phyloP scores from a whole-genome alignment of 1,140 invertebrate genomes.

The Magallana gigas region DNA sequence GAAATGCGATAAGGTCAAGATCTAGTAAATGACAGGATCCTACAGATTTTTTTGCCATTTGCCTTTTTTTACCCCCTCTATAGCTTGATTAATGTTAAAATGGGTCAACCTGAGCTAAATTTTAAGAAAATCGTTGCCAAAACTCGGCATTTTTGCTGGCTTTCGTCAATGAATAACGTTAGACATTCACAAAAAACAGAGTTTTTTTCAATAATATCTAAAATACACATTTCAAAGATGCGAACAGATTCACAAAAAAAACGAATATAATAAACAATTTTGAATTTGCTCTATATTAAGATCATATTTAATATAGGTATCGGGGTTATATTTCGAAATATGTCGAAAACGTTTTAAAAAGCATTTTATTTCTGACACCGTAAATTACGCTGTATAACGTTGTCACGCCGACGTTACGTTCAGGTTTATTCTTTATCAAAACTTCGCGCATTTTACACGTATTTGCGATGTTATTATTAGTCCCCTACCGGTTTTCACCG shows the following conservation, averaged over 20 bases:
- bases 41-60: neutral
- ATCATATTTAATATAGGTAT: neutral
- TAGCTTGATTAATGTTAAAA: neutral
- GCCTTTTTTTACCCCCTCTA: neutral
- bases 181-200: neutral
- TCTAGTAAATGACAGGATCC: too few species aligned
- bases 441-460: neutral
- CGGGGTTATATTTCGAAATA: neutral
- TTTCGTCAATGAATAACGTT: conserved; percentile 8
- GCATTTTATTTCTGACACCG: neutral
- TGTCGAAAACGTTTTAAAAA: neutral
- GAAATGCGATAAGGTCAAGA: too few species aligned
- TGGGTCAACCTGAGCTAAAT: neutral
- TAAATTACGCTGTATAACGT: neutral
- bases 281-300: neutral
- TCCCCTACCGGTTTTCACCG: too few species aligned
- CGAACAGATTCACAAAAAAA: neutral
- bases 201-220: neutral
- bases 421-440: neutral
- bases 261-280: too few species aligned
- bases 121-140: neutral
- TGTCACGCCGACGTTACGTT: neutral
- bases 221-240: neutral
- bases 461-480: neutral
- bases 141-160: neutral